phyloP scores from a whole-genome alignment of 37 sponge, comb jelly and placozoan genomes.

The Beroe forskalii region DNA sequence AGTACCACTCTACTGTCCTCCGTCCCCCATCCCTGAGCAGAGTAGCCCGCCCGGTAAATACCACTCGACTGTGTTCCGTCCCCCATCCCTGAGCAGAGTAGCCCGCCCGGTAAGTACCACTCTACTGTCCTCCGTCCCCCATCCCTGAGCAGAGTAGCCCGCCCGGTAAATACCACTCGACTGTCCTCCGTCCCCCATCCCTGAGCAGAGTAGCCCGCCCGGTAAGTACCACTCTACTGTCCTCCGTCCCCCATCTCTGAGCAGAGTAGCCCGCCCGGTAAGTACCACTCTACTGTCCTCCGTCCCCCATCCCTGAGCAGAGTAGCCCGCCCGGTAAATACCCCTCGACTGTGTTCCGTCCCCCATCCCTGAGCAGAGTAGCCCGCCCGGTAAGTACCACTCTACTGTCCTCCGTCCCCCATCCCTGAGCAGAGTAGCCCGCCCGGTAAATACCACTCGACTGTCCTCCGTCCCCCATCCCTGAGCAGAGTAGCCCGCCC shows the following conservation, averaged over 20 bases:
- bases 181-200: neutral
- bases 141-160: neutral
- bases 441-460: no score
- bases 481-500: constrained; percentile 22
- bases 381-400: no score
- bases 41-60: no score
- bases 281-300: constrained; percentile 3
- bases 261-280: no score
- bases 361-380: neutral
- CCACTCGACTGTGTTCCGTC: neutral
- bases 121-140: neutral
- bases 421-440: constrained; percentile 17
- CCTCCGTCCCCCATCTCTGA: constrained; percentile 3
- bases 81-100: neutral
- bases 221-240: no score
- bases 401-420: neutral
- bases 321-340: no score
- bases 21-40: neutral
- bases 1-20: constrained; percentile 13
- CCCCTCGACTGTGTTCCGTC: neutral
- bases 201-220: constrained; percentile 22
- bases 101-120: no score
- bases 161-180: no score
- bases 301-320: neutral
- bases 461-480: neutral